phyloP scores from a whole-genome alignment of 2,113 vertebrate genomes.

The Jacana jacana region DNA sequence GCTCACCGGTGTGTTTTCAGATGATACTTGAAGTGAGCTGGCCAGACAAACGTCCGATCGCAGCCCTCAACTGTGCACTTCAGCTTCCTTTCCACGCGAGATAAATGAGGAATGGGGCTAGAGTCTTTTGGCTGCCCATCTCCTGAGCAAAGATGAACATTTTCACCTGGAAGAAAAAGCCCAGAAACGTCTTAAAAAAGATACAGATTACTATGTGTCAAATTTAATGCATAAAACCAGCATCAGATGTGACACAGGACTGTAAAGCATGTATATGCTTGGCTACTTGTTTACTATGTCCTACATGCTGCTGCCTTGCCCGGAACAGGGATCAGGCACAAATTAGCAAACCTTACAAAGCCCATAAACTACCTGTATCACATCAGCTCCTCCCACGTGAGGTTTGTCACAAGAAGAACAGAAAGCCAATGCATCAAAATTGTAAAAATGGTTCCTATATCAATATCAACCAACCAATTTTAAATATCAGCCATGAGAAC shows the following conservation, averaged over 20 bases:
- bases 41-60: slow-evolving; percentile 93
- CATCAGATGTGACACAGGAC: not conserved
- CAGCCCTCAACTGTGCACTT: slow-evolving; percentile 95
- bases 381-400: not conserved
- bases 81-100: slow-evolving; percentile 86
- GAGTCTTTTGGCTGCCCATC: slow-evolving; percentile 84
- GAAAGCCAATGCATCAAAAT: not conserved
- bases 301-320: not conserved
- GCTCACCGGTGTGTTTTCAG: slow-evolving; percentile 95
- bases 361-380: not conserved
- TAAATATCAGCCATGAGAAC: not conserved
- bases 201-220: not conserved
- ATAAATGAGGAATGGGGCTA: slow-evolving; percentile 70
- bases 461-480: not conserved
- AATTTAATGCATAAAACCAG: not conserved
- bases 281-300: not conserved
- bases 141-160: slow-evolving; percentile 81
- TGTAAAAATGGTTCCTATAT: not conserved
- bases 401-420: not conserved
- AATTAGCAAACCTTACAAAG: not conserved
- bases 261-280: not conserved
- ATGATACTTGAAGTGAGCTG: slow-evolving; percentile 96
- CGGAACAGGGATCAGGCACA: not conserved
- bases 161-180: slow-evolving; percentile 82
- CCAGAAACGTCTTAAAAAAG: not conserved